A percentile compares a stretch with the other conserved stretches of the same genome.
These are phyloP conservation scores for Glaucidium brasilianum DNA, from an alignment of 2,113 vertebrate genomes.

Conservation along the genomic window DNA sequence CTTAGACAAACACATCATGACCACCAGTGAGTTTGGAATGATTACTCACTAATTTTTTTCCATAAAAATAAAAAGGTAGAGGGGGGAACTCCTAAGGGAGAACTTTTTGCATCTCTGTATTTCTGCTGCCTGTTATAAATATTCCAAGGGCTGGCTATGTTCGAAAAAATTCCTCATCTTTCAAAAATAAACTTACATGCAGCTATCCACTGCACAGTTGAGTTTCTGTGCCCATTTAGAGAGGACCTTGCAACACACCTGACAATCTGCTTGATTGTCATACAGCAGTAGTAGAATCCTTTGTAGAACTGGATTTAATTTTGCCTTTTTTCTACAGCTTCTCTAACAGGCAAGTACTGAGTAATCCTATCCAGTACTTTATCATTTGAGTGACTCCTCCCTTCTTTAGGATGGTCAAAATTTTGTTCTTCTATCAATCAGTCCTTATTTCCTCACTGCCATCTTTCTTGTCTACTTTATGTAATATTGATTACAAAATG, in stretches of 20 bases:
- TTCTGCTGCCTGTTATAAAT: not conserved
- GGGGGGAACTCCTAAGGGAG: not conserved
- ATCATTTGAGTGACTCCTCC: not conserved
- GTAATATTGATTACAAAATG: not conserved
- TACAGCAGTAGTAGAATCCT: not conserved
- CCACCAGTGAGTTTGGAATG: not conserved
- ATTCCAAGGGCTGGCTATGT: not conserved
- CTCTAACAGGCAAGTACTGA: not conserved
- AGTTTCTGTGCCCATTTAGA: not conserved
- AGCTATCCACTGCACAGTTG: not conserved
- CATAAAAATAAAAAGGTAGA: not conserved
- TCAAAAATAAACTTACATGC: not conserved
- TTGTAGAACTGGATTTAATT: not conserved
- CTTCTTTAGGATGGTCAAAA: not conserved
- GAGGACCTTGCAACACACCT: not conserved
- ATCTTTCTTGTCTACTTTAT: not conserved
- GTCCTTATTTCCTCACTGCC: not conserved
- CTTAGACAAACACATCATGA: not conserved
- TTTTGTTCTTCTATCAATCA: not conserved
- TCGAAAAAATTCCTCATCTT: not conserved
- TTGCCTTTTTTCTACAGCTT: not conserved
- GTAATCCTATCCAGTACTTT: not conserved
- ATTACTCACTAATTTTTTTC: not conserved
- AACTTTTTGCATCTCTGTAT: not conserved
- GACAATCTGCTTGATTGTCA: not conserved